phyloP scores from a whole-genome alignment of 2,797 vertebrate species.

The Amblyraja radiata region DNA sequence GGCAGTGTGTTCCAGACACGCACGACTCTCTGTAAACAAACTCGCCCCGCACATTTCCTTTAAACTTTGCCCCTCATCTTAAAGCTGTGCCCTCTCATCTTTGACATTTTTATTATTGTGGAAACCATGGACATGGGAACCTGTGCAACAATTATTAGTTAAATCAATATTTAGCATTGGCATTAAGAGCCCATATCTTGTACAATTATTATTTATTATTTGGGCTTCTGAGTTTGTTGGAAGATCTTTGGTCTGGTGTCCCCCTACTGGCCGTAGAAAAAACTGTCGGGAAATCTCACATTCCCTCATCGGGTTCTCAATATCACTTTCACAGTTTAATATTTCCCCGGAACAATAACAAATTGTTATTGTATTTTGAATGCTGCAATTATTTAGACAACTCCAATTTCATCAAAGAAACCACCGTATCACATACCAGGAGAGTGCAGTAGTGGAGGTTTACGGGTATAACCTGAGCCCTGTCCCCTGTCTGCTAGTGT shows the following conservation, averaged over 20 bases:
- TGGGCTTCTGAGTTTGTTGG: not conserved
- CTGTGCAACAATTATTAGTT: not conserved
- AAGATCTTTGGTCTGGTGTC: not conserved
- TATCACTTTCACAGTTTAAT: not conserved
- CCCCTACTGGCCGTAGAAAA: constrained; percentile 8
- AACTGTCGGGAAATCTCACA: not conserved
- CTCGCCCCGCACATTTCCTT: too few species aligned
- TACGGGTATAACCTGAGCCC: not conserved
- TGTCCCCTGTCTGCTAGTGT: not conserved
- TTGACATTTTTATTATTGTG: not conserved
- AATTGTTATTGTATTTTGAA: not conserved
- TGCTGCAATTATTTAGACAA: too few species aligned
- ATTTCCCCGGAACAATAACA: not conserved
- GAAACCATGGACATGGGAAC: not conserved
- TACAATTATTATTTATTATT: not conserved
- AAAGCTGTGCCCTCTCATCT: too few species aligned
- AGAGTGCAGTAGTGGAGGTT: not conserved
- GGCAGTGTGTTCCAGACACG: too few species aligned
- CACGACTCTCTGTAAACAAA: too few species aligned
- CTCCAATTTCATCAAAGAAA: not conserved
- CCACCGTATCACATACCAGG: not conserved
- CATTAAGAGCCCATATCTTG: not conserved
- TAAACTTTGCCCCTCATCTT: not conserved
- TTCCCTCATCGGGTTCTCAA: not conserved
- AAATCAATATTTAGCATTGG: too few species aligned